Conservation (phyloP, 2,888 invertebrate species). For the Fragum fragum region DNA sequence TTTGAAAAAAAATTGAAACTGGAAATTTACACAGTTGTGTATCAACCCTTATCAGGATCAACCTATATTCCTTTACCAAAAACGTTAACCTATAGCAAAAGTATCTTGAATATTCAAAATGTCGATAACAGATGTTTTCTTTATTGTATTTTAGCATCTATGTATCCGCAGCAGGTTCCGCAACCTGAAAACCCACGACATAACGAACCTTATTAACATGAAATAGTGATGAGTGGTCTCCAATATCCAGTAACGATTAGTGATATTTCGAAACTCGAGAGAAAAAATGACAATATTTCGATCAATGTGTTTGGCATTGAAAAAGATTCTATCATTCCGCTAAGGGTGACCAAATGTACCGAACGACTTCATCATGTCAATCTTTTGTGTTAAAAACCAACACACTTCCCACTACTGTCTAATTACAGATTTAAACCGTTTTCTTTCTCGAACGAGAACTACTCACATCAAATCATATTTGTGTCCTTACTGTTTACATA, state of each 20-base stretch:
- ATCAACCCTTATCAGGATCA: slow-evolving; percentile 25
- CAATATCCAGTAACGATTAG: slow-evolving; percentile 14
- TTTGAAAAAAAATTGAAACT: slow-evolving; percentile 36
- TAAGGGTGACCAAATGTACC: slow-evolving; percentile 46
- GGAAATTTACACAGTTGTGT: slow-evolving; percentile 40
- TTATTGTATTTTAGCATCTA: slow-evolving; percentile 20
- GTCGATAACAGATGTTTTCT: slow-evolving; percentile 33
- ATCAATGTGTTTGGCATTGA: slow-evolving; percentile 42
- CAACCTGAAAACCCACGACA: neutral
- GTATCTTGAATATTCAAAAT: slow-evolving; percentile 33
- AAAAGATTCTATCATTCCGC: slow-evolving; percentile 45
- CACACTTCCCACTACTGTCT: slow-evolving; percentile 53
- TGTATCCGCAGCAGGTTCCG: neutral
- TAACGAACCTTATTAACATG: neutral
- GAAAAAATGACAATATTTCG: slow-evolving; percentile 23
- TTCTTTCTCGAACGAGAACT: slow-evolving; percentile 47
- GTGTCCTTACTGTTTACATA: slow-evolving; percentile 46
- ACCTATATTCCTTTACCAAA: slow-evolving; percentile 19
- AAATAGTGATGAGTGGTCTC: slow-evolving; percentile 7
- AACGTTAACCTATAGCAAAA: neutral
- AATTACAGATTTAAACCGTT: slow-evolving; percentile 56
- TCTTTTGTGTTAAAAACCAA: slow-evolving; percentile 45
- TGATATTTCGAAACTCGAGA: slow-evolving; percentile 32
- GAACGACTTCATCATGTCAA: slow-evolving; percentile 48
- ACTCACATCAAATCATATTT: slow-evolving; percentile 20